Conservation (phyloP, 53 echinoderm and acorn worm genomes). For the Mesocentrotus franciscanus region DNA sequence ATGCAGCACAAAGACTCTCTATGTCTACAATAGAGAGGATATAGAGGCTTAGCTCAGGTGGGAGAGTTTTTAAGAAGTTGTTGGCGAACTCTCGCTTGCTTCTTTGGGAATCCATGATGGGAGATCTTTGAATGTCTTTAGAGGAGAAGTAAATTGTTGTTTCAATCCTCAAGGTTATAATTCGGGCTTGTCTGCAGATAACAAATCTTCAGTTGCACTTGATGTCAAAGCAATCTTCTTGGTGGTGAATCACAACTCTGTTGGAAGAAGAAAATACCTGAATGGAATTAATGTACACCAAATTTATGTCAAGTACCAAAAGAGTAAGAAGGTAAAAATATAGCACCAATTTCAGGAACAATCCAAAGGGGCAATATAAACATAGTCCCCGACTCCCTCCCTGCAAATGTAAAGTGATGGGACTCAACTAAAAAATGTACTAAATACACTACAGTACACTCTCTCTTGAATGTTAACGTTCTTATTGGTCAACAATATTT, state of each 20-base stretch:
- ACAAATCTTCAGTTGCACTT: neutral
- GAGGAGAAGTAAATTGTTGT: neutral
- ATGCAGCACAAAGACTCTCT: constrained; percentile 64
- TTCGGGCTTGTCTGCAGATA: neutral
- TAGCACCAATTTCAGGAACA: too few species aligned
- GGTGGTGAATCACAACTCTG: neutral
- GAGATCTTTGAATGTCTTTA: neutral
- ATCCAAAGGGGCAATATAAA: too few species aligned
- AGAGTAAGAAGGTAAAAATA: too few species aligned
- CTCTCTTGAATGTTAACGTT: too few species aligned
- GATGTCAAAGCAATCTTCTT: neutral
- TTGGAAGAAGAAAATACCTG: neutral
- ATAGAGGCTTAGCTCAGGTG: constrained; percentile 73
- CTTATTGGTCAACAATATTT: too few species aligned
- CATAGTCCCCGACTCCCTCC: too few species aligned
- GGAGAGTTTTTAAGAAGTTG: constrained; percentile 70
- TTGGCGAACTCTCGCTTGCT: neutral
- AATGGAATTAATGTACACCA: neutral
- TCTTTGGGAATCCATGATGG: constrained; percentile 3
- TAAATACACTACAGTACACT: too few species aligned
- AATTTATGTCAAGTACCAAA: too few species aligned
- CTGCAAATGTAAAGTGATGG: too few species aligned
- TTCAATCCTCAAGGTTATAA: neutral
- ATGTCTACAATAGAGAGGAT: constrained; percentile 74
- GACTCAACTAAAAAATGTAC: too few species aligned